Evolutionary conservation across 2,797 vertebrate species (phyloP), one percentile per base, ranked within the genome.

Genomic region (Poecilia picta): DNA sequence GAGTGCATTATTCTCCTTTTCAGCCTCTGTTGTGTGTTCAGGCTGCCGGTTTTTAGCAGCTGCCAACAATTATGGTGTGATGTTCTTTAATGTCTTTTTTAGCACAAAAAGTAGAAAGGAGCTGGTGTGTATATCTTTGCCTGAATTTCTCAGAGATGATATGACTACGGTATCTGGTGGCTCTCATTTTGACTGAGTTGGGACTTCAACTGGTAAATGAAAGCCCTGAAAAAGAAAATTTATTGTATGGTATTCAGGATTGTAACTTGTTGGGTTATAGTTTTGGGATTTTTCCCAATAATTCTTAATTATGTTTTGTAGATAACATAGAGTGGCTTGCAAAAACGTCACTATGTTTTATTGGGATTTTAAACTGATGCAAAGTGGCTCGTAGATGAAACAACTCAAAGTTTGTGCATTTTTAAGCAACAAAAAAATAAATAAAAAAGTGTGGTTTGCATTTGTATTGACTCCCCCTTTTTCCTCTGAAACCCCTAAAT

Each of bases 1-100:
- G 49, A 88, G 55, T 59, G 53, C 79, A 72, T 86, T 81, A 81
- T 93, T 89, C 81, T 89, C 79, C 57, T 77, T 82, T 79, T 87
- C 75, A 49, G 76, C 71, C 76, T 82, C 10, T 75, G 11, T 77
- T 74, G 33, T 72, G 76, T 80, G 43, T 85, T 87, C 51, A 62
- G 49, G 74, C 64, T 71, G 70, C 81, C 49, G 83, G 87, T 62
- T 87, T 88, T 88, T 92, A 84, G 79, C 78, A 83, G 74, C 86
- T 46, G 66, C 62, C 73, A 85, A 86, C 86, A 90, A 90, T 80
- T 59, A 20, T 31, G 23, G 45, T 49, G 73, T 75, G 79, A 77
- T 55, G 64, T 81, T 84, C 72, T 88, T 84, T 76, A 82, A 85
- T 91, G 73, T 85, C 74, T 81, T 73, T 89, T 81, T 80, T 28